phyloP scores from a whole-genome alignment of 2,888 invertebrate species.

The Lasioglossum oenotherae region DNA sequence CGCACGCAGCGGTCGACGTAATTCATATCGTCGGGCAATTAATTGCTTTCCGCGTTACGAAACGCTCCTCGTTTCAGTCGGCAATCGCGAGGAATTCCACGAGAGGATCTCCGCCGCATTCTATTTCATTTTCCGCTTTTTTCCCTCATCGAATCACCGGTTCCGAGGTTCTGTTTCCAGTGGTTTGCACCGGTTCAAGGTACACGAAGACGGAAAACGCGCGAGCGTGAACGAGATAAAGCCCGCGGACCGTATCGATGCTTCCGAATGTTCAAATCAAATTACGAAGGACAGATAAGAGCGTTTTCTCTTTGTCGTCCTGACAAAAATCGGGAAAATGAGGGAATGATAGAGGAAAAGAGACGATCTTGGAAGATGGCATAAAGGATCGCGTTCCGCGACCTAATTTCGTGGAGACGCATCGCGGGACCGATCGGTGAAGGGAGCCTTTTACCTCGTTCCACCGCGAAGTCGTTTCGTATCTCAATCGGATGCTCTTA shows the following conservation, averaged over 20 bases:
- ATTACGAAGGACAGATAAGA: not conserved
- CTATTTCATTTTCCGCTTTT: conserved; percentile 40
- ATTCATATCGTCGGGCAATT: conserved; percentile 33
- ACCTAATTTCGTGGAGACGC: conserved; percentile 32
- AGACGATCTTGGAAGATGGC: not conserved
- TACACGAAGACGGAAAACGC: not conserved
- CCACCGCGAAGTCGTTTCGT: not conserved
- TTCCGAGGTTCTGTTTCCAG: conserved; percentile 9
- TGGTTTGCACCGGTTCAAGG: not conserved
- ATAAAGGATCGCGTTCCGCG: conserved; percentile 24
- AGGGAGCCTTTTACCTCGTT: conserved; percentile 34
- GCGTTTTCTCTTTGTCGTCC: not conserved
- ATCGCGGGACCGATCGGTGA: conserved; percentile 19
- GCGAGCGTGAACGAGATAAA: conserved; percentile 9
- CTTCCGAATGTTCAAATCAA: not conserved
- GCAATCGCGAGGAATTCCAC: conserved; percentile 35
- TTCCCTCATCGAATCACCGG: conserved; percentile 4
- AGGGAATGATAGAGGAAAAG: not conserved
- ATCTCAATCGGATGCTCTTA: not conserved
- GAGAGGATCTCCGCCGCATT: conserved; percentile 19
- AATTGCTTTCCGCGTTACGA: conserved; percentile 57
- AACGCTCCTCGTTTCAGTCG: conserved; percentile 38
- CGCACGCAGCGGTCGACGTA: conserved; percentile 25
- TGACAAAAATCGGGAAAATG: not conserved
- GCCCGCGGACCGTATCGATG: not conserved